Percentiles rank a stretch among this genome's conserved stretches.
Conservation (phyloP, 2,113 vertebrate species). For the Mesoclemmys tuberculata region DNA sequence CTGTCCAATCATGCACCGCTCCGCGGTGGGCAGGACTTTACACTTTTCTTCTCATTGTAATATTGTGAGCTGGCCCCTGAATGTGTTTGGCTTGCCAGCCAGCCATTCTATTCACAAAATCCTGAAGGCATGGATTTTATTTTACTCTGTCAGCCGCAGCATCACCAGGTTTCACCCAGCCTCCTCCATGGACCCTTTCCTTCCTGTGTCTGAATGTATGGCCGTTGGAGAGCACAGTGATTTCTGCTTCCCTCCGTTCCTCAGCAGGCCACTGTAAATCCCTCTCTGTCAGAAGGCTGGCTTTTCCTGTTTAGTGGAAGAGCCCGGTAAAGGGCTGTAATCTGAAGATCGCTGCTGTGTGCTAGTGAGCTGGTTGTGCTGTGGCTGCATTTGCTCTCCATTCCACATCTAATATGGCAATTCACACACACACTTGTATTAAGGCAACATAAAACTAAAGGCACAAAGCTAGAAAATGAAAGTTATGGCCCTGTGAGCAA, state of each 20-base stretch:
- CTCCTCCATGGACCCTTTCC: not conserved
- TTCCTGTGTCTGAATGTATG: not conserved
- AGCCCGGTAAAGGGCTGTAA: not conserved
- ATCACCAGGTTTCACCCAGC: not conserved
- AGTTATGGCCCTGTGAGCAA: accelerated
- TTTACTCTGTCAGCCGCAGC: not conserved
- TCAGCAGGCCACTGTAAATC: not conserved
- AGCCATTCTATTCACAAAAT: not conserved
- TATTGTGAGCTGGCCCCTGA: not conserved
- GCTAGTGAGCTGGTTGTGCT: not conserved
- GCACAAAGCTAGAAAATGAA: not conserved
- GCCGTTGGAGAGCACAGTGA: not conserved
- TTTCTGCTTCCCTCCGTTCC: not conserved
- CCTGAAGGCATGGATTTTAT: too few species aligned
- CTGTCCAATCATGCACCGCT: not conserved
- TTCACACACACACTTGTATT: not conserved
- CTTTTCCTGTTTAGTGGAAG: not conserved
- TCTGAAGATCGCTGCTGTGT: not conserved
- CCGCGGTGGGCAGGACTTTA: not conserved
- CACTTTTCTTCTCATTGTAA: not conserved
- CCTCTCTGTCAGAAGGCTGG: not conserved
- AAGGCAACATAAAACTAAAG: not conserved
- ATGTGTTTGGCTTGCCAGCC: not conserved
- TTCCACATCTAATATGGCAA: not conserved
- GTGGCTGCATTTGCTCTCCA: not conserved